Evolutionary conservation across 1,140 invertebrate genomes (phyloP).

Genomic region (Pteromalus puparum): DNA sequence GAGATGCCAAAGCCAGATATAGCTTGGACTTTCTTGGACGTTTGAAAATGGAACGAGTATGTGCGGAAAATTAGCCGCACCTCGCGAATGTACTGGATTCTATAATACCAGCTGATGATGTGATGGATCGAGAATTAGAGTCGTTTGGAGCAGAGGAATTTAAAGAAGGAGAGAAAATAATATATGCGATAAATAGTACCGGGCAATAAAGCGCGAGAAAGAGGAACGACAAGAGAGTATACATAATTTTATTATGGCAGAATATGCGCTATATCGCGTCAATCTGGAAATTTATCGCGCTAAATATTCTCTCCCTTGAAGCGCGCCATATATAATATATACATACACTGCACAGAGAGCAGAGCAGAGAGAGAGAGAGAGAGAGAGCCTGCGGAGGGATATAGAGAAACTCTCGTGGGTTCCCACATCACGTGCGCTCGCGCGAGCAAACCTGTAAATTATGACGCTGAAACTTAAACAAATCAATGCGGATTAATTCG

Average conservation of each 20-base stretch:
- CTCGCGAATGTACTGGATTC: too few relatives aligned
- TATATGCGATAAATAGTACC: constrained; percentile 55
- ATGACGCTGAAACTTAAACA: constrained; percentile 50
- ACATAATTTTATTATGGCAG: constrained; percentile 47
- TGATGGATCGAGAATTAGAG: neutral
- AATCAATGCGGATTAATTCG: constrained; percentile 54
- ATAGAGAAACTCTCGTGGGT: constrained; percentile 43
- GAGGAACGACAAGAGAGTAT: constrained; percentile 54
- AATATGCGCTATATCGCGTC: constrained; percentile 60
- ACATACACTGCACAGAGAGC: neutral
- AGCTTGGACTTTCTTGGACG: too few relatives aligned
- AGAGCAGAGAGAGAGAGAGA: neutral
- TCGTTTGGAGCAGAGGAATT: constrained; percentile 46
- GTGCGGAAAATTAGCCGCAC: too few relatives aligned
- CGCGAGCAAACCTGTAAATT: constrained; percentile 45
- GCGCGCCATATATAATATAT: constrained; percentile 38
- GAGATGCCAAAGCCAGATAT: too few relatives aligned
- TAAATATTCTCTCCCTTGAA: constrained; percentile 55
- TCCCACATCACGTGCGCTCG: constrained; percentile 46
- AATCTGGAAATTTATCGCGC: constrained; percentile 61
- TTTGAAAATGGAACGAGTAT: too few relatives aligned
- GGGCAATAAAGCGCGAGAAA: constrained; percentile 38
- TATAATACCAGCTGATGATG: too few relatives aligned
- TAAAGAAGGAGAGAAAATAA: constrained; percentile 46
- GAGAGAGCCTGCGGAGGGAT: neutral